Conservation (phyloP, 2,888 invertebrate genomes). For the Cyclophora punctaria region DNA sequence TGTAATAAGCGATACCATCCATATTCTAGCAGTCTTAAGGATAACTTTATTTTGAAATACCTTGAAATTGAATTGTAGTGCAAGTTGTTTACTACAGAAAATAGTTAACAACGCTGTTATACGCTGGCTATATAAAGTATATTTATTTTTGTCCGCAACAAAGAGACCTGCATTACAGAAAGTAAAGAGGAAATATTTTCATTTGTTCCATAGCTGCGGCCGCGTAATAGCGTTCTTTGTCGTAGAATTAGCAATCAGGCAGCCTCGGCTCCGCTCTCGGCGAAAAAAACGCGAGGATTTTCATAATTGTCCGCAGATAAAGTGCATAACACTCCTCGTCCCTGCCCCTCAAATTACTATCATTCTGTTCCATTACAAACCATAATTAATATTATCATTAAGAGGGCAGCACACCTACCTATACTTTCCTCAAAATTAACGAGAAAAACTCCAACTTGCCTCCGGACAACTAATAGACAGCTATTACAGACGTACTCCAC, state of each 20-base stretch:
- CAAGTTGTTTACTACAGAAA: too few species aligned
- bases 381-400: constrained; percentile 45
- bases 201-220: constrained; percentile 39
- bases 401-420: constrained; percentile 2
- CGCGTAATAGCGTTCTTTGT: constrained; percentile 60
- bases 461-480: constrained; percentile 27
- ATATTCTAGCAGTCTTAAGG: too few species aligned
- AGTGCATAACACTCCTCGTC: constrained; percentile 43
- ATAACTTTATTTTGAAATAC: too few species aligned
- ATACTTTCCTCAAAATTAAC: constrained; percentile 6
- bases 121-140: background rate
- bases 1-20: too few species aligned
- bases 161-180: constrained; percentile 8
- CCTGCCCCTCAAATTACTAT: constrained; percentile 49
- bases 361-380: constrained; percentile 48
- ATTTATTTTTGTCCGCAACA: constrained; percentile 1
- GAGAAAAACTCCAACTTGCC: constrained; percentile 8
- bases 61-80: too few species aligned
- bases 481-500: constrained; percentile 25
- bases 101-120: too few species aligned
- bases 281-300: constrained; percentile 50
- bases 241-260: constrained; percentile 67
- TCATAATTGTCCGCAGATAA: constrained; percentile 64
- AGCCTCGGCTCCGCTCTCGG: constrained; percentile 17
- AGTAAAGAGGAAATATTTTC: constrained; percentile 38